Conservation (phyloP, 2,888 invertebrate genomes). For the Aphrophora alni region DNA sequence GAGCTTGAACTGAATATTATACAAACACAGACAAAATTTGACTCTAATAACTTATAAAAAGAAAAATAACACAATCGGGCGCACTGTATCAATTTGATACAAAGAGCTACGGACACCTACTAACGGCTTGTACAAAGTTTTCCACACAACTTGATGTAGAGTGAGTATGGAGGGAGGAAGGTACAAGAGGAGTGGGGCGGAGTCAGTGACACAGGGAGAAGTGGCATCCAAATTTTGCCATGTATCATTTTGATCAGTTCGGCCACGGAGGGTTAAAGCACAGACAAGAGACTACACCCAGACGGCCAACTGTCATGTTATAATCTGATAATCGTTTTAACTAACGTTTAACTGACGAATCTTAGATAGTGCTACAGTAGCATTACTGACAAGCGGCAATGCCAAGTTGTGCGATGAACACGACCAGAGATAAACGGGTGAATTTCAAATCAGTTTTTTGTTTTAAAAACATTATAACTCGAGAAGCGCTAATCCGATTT, state of each 20-base stretch:
- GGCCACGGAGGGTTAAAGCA: constrained; percentile 1
- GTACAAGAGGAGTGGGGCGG: neutral
- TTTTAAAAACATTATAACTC: too few species aligned
- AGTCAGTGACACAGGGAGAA: neutral
- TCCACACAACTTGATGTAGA: neutral
- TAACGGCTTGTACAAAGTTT: neutral
- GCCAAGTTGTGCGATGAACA: too few species aligned
- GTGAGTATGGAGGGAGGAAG: neutral
- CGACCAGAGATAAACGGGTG: too few species aligned
- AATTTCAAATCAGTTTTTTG: too few species aligned
- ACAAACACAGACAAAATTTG: neutral
- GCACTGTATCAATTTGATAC: constrained; percentile 15
- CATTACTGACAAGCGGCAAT: too few species aligned
- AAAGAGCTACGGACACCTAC: neutral
- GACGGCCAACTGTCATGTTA: too few species aligned
- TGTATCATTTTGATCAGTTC: neutral
- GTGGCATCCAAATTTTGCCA: neutral
- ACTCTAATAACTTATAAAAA: neutral
- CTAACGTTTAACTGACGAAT: too few species aligned
- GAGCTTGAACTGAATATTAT: neutral
- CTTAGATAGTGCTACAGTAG: too few species aligned
- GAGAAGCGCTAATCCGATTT: too few species aligned
- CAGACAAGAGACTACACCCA: too few species aligned
- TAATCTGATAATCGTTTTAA: too few species aligned
- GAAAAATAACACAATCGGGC: neutral